These are phyloP conservation scores for Valencia hispanica DNA, from an alignment of 2,797 vertebrate genomes.

Conservation along the genomic window DNA sequence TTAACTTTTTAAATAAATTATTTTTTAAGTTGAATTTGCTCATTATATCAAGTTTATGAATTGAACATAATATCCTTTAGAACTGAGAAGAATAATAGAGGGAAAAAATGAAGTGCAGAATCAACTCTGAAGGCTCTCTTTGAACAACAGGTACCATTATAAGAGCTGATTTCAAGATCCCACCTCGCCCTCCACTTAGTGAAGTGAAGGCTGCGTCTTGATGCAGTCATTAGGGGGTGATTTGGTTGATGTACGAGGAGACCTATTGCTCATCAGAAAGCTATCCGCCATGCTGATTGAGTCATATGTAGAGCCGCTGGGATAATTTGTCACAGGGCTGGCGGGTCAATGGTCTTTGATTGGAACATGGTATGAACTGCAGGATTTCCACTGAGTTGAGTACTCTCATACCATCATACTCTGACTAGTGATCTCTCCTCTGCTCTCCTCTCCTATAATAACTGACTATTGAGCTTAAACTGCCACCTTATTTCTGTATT, in stretches of 20 bases:
- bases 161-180: slow-evolving; percentile 62
- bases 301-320: slow-evolving; percentile 74
- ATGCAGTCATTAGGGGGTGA: slow-evolving; percentile 71
- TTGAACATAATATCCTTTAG: neutral
- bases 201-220: slow-evolving; percentile 52
- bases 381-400: slow-evolving; percentile 66
- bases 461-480: slow-evolving; percentile 33
- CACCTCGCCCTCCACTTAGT: slow-evolving; percentile 38
- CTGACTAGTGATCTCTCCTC: slow-evolving; percentile 42
- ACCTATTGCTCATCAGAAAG: slow-evolving; percentile 75
- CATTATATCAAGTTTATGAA: slow-evolving; percentile 8
- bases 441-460: slow-evolving; percentile 15
- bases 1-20: neutral
- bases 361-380: slow-evolving; percentile 67
- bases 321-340: slow-evolving; percentile 79
- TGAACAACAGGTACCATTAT: slow-evolving; percentile 51
- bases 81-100: slow-evolving; percentile 4
- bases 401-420: slow-evolving; percentile 43
- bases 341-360: slow-evolving; percentile 75
- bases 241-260: slow-evolving; percentile 64
- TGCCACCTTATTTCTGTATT: slow-evolving; percentile 19
- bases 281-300: slow-evolving; percentile 73
- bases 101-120: slow-evolving; percentile 25
- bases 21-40: neutral
- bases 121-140: slow-evolving; percentile 46